Base-by-base conservation (phyloP, 2,888 invertebrate genomes). In the Oasisia sp. region DNA sequence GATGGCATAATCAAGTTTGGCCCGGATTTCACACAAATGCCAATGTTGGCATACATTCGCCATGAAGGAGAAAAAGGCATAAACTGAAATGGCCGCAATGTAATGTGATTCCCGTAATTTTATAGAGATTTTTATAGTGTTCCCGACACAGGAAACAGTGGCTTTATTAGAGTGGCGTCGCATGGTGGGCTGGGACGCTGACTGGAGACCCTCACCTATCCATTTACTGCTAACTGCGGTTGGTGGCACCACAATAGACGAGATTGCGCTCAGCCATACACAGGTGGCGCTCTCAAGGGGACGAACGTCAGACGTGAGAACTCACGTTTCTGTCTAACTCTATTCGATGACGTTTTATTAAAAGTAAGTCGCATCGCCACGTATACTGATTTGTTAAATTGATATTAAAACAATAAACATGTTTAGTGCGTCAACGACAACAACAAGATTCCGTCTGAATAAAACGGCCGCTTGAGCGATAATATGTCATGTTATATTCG, bases 201-300 rank as follows among this genome's bases (percentile, higher is more conserved):
- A 38, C 38, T 38, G 38, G 38, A 4, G 38, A 38, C 38, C 38
- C 38, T 38, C 38, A 38, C 38, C 27, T 4, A n/a, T 19, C 3
- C 7, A 74, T 74, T 14, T 74, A 74, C 58, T 74, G 74, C n/a
- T 74, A 56, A 19, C 58, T 58, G 19, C 74, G 74, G 19, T 3
- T 19, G 74, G 27, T 14, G 74, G 74, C 74, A 27, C 74, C 14
- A 14, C 74, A 74, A 74, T 74, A 74, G 27, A 74, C 74, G 19
- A 74, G 14, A 27, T 74, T 19, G 74, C 74, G 5, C 27, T 9
- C 50, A 50, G 1, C 50, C 50, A 50, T 50, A 9, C 50, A 74
- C 74, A 74, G 74, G 74, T 27, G 74, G 74, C 74, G 74, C 74
- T 74, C 74, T 74, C 74, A 74, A 74, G 74, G 74, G 74, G 74